Percentiles rank a stretch among this genome's conserved stretches.
phyloP scores from a whole-genome alignment of 2,797 vertebrate species.

The Syngnathus rostellatus region DNA sequence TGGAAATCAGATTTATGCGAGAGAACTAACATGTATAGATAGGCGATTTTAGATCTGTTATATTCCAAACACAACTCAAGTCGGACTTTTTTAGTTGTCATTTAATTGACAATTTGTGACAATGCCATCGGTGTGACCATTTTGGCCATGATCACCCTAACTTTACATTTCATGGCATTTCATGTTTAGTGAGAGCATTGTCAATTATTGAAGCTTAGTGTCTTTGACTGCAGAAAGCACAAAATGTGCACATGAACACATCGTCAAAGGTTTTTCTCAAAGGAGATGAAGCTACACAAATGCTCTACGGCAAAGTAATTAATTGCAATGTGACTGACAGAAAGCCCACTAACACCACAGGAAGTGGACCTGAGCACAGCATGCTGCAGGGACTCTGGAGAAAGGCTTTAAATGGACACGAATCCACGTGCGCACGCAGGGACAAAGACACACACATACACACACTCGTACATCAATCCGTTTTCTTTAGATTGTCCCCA shows the following conservation, averaged over 20 bases:
- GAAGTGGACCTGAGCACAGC: slow-evolving; percentile 40
- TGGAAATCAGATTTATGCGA: neutral
- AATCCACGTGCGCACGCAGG: neutral
- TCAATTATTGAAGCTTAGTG: neutral
- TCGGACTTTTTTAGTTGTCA: too few species aligned
- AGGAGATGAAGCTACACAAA: slow-evolving; percentile 47
- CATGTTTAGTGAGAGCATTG: too few species aligned
- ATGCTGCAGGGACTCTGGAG: slow-evolving; percentile 18
- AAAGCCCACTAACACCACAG: slow-evolving; percentile 46
- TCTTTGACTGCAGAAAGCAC: slow-evolving; percentile 30
- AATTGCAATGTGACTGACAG: slow-evolving; percentile 51
- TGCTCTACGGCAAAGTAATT: slow-evolving; percentile 40
- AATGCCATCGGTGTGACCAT: too few species aligned
- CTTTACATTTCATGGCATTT: too few species aligned
- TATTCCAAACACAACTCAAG: too few species aligned
- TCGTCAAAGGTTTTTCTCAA: slow-evolving; percentile 6
- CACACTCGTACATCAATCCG: neutral
- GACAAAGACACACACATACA: neutral
- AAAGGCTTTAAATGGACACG: neutral
- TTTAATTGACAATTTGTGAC: too few species aligned
- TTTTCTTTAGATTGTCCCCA: neutral
- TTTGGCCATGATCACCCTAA: neutral
- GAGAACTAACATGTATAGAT: neutral
- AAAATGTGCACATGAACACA: slow-evolving; percentile 8
- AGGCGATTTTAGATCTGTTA: neutral